Evolutionary conservation across 2,113 vertebrate species (phyloP).

Genomic region (Eonycteris spelaea): DNA sequence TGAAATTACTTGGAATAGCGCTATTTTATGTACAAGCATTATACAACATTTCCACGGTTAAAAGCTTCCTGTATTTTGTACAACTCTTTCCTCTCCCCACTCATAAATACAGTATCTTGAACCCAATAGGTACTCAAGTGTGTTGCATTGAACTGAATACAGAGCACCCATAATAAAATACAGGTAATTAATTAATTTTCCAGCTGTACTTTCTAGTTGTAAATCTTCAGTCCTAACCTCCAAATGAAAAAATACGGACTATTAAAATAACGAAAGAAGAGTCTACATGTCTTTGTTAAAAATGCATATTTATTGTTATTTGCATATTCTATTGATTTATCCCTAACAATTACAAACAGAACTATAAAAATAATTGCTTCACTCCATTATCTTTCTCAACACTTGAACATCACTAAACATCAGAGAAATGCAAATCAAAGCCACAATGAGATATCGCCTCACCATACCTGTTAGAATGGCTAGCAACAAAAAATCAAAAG

Average conservation of each 20-base stretch:
- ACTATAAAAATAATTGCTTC: neutral
- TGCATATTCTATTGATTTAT: neutral
- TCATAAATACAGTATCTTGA: neutral
- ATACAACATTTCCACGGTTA: neutral
- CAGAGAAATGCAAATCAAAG: neutral
- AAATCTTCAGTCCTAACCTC: neutral
- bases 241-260: neutral
- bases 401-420: neutral
- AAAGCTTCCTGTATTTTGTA: neutral
- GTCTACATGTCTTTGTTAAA: neutral
- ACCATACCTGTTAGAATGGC: neutral
- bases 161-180: neutral
- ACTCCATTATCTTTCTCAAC: neutral
- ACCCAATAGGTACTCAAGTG: neutral
- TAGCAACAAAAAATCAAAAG: neutral
- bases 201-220: neutral
- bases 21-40: conserved; percentile 40
- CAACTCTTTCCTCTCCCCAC: neutral
- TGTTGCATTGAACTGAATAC: neutral
- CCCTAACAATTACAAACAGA: neutral
- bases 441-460: neutral
- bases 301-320: neutral
- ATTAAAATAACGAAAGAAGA: neutral
- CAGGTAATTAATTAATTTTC: neutral
- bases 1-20: conserved; percentile 61